Base-by-base conservation (phyloP, 2,797 vertebrate species). In the Galaxias olidus region DNA sequence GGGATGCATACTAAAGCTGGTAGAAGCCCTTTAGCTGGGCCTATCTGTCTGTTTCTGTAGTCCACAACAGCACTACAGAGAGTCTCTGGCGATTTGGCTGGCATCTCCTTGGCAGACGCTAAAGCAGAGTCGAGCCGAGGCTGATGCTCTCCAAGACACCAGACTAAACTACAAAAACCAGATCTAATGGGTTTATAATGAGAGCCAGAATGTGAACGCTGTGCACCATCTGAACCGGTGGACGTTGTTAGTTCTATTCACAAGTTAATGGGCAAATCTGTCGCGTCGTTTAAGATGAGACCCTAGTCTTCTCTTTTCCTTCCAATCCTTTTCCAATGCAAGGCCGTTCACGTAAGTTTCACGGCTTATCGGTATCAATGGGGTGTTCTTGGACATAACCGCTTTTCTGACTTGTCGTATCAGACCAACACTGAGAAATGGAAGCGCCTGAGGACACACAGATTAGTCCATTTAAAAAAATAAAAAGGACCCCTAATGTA, bases 361-460 rank as follows among this genome's bases (percentile, higher is more conserved):
- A 30, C 30, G 8, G 40, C 4, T 18, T 1, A 17, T 17, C 14
- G 10, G 15, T 44, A 57, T 44, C 30, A 42, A 15, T 53, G 18
- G 41, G 41, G 14, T n/a, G 40, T 43, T 57, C 9, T 43, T 10
- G 10, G 15, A 40, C 70, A 11, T 42, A 65, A 76, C 50, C 54
- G 19, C 51, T 70, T 45, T 64, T 68, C 66, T 65, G 61, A 66
- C 59, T 68, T 43, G n/a, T 41, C 18, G 51, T 61, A 48, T 47
- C 14, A 13, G 30, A 71, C 50, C 67, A 68, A 45, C 64, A 46
- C 7, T 17, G 44, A 72, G 69, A 64, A 53, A 74, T 20, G 15
- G n/a, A 41, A 47, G 47, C 48, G 56, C 69, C 45, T 68, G 61
- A 11, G 40, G 54, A 71, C 64, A 73, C 67, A 72, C 43, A 73